Base-by-base conservation (phyloP, 2,113 vertebrate genomes). In the Salminus brasiliensis region DNA sequence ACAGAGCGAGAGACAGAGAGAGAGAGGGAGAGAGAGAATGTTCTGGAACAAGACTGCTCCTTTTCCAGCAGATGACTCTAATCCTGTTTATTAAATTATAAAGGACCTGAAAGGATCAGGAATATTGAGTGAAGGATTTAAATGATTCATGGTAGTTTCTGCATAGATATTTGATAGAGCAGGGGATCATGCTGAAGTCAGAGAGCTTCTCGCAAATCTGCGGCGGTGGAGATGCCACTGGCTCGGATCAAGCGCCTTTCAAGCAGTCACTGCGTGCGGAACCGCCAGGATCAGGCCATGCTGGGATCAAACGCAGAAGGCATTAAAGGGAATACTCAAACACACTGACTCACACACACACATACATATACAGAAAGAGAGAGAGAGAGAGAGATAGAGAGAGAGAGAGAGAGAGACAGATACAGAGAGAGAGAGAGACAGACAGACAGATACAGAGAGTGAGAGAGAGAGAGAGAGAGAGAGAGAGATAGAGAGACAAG, bases 61-160 rank as follows among this genome's bases (percentile, higher is more conserved):
- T 71, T 88, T 87, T 87, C 83, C 88, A 81, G 75, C 87, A 88
- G 85, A 81, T 85, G 92, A 91, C 92, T 90, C 89, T 92, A 95
- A 95, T 95, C 91, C 93, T 92, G 90, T 92, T 93, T 93, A 94
- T 91, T 93, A 95, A 95, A 93, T 96, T 93, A 94, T 92, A 94
- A 96, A 95, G 91, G 90, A 93, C 89, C 93, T 95, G 94, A 93
- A 91, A 93, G 95, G 93, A 95, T 94, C 91, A 94, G 91, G 91
- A 91, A 87, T 91, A 91, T 88, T 94, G 91, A 93, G 90, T 90
- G 74, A 76, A 89, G 91, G 92, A 93, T 95, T 93, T 92, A 89
- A 91, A 94, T 92, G 80, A 91, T 90, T 92, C 81, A 79, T 83
- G 88, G 88, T 90, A 90, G 91, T 94, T 88, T 91, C 83, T 80